A percentile compares a stretch with the other conserved stretches of the same genome.
Conservation (phyloP, 2,797 vertebrate genomes). For the Poeciliopsis paucimaculata region DNA sequence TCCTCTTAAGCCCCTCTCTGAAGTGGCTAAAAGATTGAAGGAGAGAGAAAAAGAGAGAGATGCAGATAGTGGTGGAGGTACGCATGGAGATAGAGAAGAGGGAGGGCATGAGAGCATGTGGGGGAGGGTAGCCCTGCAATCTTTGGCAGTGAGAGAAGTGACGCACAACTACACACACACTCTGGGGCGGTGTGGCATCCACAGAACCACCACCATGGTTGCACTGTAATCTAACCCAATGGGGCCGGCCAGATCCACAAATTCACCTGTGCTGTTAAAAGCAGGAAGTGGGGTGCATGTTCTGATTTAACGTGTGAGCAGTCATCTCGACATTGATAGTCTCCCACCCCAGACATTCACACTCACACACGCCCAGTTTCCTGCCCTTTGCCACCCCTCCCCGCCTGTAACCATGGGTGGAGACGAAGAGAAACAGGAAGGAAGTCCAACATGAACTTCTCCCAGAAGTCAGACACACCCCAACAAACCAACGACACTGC, state of each 20-base stretch:
- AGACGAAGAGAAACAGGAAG: constrained; percentile 79
- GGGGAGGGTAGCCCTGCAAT: constrained; percentile 73
- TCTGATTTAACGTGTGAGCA: constrained; percentile 26
- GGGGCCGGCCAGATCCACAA: background rate
- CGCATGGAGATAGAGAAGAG: constrained; percentile 57
- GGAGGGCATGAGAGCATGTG: constrained; percentile 68
- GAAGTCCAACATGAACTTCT: constrained; percentile 79
- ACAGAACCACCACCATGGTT: constrained; percentile 32
- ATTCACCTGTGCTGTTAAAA: constrained; percentile 26
- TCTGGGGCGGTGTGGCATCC: constrained; percentile 57
- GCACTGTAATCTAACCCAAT: background rate
- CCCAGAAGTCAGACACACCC: constrained; percentile 69
- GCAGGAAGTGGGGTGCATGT: constrained; percentile 30
- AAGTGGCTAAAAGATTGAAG: constrained; percentile 58
- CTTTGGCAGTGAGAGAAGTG: constrained; percentile 72
- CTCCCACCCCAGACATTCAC: constrained; percentile 26
- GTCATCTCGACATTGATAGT: constrained; percentile 16
- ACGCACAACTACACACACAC: constrained; percentile 58
- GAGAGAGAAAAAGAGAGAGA: constrained; percentile 30
- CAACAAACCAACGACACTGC: constrained; percentile 62
- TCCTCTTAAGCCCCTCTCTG: constrained; percentile 53
- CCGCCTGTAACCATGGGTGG: constrained; percentile 73
- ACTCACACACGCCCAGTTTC: constrained; percentile 53
- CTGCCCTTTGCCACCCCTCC: constrained; percentile 65
- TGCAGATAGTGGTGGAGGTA: constrained; percentile 58